Evolutionary conservation across 2,113 vertebrate species (phyloP).

Genomic region (Epinephelus lanceolatus): DNA sequence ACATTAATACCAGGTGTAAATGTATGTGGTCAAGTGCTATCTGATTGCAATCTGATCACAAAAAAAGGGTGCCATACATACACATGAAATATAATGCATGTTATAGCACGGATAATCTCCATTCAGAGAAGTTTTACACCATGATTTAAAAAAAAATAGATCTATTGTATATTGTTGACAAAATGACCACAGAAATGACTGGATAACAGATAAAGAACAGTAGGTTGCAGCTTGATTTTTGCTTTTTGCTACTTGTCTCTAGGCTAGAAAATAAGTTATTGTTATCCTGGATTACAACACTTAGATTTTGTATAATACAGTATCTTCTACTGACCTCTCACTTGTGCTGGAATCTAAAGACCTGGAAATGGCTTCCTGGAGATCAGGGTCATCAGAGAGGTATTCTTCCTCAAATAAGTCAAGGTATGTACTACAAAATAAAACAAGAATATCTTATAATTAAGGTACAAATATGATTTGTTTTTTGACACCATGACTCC

Average conservation of each 20-base stretch:
- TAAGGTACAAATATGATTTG: neutral
- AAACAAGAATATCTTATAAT: neutral
- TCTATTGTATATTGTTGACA: neutral
- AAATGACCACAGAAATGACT: neutral
- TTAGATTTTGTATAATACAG: too few relatives aligned
- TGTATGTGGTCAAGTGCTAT: too few relatives aligned
- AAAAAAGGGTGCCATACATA: too few relatives aligned
- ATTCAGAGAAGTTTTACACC: neutral
- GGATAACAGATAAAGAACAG: neutral
- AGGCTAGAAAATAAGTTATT: too few relatives aligned
- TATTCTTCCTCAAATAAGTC: conserved; percentile 35
- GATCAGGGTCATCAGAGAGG: conserved; percentile 29
- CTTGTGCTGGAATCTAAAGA: too few relatives aligned
- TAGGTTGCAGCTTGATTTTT: neutral
- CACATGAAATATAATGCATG: too few relatives aligned
- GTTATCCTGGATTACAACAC: too few relatives aligned
- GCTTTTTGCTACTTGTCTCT: too few relatives aligned
- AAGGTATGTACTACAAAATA: conserved; percentile 16
- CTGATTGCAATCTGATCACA: too few relatives aligned
- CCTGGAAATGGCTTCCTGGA: conserved; percentile 32
- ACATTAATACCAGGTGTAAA: too few relatives aligned
- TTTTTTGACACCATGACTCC: neutral
- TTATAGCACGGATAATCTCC: too few relatives aligned
- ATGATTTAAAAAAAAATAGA: neutral
- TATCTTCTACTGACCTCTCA: too few relatives aligned